Evolutionary conservation across 2,888 invertebrate species (phyloP), one percentile per base, ranked within the genome.

Genomic region (Hoplodrina blanda): DNA sequence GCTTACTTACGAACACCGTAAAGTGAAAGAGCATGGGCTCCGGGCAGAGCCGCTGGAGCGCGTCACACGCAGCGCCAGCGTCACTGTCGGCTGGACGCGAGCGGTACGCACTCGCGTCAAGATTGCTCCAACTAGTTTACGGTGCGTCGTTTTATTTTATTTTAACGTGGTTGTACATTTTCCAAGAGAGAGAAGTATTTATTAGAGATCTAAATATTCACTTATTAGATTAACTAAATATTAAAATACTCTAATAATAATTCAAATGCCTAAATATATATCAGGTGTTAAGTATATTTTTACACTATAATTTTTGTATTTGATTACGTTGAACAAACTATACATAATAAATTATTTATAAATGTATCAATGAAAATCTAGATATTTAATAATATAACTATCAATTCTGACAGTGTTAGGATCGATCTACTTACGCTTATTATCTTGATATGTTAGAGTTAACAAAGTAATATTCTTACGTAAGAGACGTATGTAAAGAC

Each of bases 381-480:
- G 80, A 82, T 86, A 89, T 85, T 73, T 82, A 84, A 82, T 78
- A 73, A 78, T 83, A 77, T 78, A 71, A 76, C 81, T 83, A 89
- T 88, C 86, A 85, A 87, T 90, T 91, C 91, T 88, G 86, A 91
- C 88, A 84, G 83, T 79, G 90, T 92, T 90, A 88, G 92, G 86
- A 90, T 89, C 86, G 91, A 90, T 91, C 83, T 91, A 92, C 92
- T 93, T 95, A 95, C 95, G 95, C 95, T 95, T 95, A 95, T 93
- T 95, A 95, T 93, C 93, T 94, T 89, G 91, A 92, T 94, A 94
- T 93, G 89, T 90, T 94, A 95, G 92, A 91, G 87, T 93, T 86
- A 89, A 91, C 90, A 89, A 91, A 90, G 89, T 88, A 90, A 91
- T 92, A 92, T 90, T 92, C 91, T 93, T 90, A 92, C 89, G 69